phyloP scores from a whole-genome alignment of 2,113 vertebrate species.

The Microtus pennsylvanicus region DNA sequence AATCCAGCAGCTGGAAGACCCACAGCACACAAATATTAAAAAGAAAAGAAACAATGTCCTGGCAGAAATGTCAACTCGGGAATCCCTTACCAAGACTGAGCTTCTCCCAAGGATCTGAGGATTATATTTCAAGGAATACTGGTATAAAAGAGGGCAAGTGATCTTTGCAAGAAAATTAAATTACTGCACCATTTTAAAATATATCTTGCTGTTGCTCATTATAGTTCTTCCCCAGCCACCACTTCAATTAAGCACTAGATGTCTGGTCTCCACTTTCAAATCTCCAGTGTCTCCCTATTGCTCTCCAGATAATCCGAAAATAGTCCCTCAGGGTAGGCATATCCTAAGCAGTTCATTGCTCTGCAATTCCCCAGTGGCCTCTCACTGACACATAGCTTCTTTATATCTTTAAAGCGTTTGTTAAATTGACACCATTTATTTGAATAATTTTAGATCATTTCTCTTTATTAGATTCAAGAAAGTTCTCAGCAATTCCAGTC shows the following conservation, averaged over 20 bases:
- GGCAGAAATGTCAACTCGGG: neutral
- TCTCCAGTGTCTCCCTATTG: neutral
- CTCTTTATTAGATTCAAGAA: neutral
- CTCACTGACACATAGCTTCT: neutral
- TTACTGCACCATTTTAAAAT: neutral
- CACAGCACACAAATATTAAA: neutral
- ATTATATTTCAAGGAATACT: neutral
- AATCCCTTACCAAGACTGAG: neutral
- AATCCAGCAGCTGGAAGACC: too few relatives aligned
- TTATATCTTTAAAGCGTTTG: neutral
- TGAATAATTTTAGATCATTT: neutral
- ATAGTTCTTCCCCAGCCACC: neutral
- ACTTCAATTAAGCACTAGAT: neutral
- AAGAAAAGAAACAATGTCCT: neutral
- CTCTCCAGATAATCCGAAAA: neutral
- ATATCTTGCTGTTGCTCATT: neutral
- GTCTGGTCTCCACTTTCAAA: neutral
- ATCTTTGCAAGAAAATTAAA: neutral
- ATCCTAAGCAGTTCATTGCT: neutral
- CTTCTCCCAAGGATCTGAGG: accelerated
- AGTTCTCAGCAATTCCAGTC: neutral
- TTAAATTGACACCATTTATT: neutral
- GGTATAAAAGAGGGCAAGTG: neutral
- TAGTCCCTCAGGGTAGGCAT: accelerated
- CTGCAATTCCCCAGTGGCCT: neutral